These are phyloP conservation scores for Dasysyrphus tricinctus DNA, from an alignment of 2,888 invertebrate species.

Conservation along the genomic window DNA sequence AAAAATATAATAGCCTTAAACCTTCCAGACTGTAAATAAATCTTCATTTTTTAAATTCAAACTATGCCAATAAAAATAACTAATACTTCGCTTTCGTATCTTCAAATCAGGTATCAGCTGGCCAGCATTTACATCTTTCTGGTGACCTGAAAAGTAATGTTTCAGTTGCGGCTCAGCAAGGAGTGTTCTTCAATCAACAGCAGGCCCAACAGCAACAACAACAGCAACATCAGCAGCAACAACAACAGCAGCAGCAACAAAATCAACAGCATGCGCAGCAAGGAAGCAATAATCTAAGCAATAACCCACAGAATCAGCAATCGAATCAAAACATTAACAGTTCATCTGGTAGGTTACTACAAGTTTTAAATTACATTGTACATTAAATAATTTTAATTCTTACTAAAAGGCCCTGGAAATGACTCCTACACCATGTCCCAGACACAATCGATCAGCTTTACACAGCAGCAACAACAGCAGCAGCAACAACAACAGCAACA, in stretches of 20 bases:
- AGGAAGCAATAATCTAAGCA: constrained; percentile 82
- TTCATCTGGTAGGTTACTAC: constrained; percentile 80
- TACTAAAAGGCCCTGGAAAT: constrained; percentile 80
- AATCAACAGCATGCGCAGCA: constrained; percentile 77
- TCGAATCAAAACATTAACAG: constrained; percentile 82
- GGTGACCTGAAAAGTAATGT: constrained; percentile 89
- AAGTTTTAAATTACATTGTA: neutral
- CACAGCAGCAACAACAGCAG: constrained; percentile 89
- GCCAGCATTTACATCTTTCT: constrained; percentile 92
- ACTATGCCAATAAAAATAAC: neutral
- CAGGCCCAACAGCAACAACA: constrained; percentile 78
- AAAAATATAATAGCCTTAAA: too few relatives aligned
- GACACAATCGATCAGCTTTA: constrained; percentile 93
- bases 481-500: constrained; percentile 83
- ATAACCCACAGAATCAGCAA: constrained; percentile 78
- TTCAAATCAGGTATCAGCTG: constrained; percentile 90
- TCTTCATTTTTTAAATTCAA: neutral
- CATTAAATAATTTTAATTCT: neutral
- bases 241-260: constrained; percentile 78
- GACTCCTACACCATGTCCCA: constrained; percentile 90
- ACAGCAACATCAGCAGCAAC: constrained; percentile 82
- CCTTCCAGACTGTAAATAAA: neutral
- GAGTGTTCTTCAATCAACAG: constrained; percentile 88
- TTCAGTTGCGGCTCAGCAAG: constrained; percentile 93
- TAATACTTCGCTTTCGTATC: neutral